Base-by-base conservation (phyloP, 2,888 invertebrate genomes). In the Agelastica alni region DNA sequence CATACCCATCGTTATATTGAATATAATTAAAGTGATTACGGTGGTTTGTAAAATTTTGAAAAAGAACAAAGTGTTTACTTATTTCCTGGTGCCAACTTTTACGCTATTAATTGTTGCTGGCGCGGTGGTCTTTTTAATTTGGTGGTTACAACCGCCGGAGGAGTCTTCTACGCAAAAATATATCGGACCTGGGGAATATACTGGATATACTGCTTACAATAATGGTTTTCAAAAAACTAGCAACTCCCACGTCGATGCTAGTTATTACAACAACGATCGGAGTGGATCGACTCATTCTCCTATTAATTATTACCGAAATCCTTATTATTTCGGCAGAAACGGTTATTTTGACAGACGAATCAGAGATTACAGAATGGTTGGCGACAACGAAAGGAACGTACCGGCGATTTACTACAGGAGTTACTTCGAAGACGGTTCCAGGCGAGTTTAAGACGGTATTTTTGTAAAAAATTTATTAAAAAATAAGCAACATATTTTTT, bases 51-150 rank as follows among this genome's bases (percentile, higher is more conserved):
- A 39, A 20, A 7, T 70, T 49, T 58, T 77, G 44, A 70, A 70
- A 44, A 71, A 69, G 56, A 74, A 71, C 53, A 69, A 63, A 43
- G 73, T 77, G 56, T 65, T 76, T 45, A 74, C 61, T 51, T 71
- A 66, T 13, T 75, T 76, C 56, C 56, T 76, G 30, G 51, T 76
- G 9, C 77, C 77, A 6, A 68, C 62, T 22, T 39, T 70, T 1
- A 60, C 75, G 10, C 44, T 74, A 16, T 45, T 65, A 5, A 28
- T 69, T 5, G 70, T 72, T 13, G 66, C 70, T 13, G 75, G 74
- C 7, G 59, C 68, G 3, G 61, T 75, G 48, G 58, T 75, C 17
- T 75, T 76, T 61, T 60, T 76, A 44, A 66, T 74, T 16, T 77
- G 74, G 72, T 76, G 74, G 72, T 57, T 75, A 22, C 68, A 70